Conservation (phyloP, 92 coral and sea anemone species). For the Palythoa grandiflora region DNA sequence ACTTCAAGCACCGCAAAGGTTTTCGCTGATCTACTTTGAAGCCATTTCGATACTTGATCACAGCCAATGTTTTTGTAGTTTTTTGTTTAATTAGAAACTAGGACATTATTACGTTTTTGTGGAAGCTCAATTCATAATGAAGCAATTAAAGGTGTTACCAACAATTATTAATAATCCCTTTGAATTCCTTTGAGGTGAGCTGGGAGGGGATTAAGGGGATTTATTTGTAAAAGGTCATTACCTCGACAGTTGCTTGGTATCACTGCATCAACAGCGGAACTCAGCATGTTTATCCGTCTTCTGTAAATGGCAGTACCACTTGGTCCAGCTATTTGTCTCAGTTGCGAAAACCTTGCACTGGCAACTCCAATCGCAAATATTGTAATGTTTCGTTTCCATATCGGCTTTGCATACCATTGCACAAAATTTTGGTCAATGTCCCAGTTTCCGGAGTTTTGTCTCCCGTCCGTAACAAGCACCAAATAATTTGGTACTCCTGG, state of each 20-base stretch:
- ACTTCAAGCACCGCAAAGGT: too few species aligned
- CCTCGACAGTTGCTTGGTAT: constrained; percentile 36
- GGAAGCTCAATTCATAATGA: too few species aligned
- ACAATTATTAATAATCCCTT: too few species aligned
- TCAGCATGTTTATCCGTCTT: neutral
- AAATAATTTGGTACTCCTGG: constrained; percentile 31
- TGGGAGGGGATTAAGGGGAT: neutral
- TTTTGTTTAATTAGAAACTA: too few species aligned
- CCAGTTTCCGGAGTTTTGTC: constrained; percentile 20
- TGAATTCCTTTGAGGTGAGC: too few species aligned
- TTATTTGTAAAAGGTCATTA: neutral
- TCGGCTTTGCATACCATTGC: constrained; percentile 20
- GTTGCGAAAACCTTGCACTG: neutral
- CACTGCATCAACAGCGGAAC: constrained; percentile 4
- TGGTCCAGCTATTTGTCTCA: constrained; percentile 23
- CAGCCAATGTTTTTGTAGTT: neutral
- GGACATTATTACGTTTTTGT: too few species aligned
- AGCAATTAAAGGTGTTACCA: too few species aligned
- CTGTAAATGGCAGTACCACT: constrained; percentile 13
- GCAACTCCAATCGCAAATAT: constrained; percentile 38
- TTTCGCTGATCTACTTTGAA: too few species aligned
- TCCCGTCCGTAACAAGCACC: constrained; percentile 39
- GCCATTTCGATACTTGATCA: neutral
- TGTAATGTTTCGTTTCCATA: constrained; percentile 26
- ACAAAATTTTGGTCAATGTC: neutral